Percentiles rank a stretch among this genome's conserved stretches.
Evolutionary conservation across 1,140 invertebrate species (phyloP).

Genomic region (Drosophila kepulauana): DNA sequence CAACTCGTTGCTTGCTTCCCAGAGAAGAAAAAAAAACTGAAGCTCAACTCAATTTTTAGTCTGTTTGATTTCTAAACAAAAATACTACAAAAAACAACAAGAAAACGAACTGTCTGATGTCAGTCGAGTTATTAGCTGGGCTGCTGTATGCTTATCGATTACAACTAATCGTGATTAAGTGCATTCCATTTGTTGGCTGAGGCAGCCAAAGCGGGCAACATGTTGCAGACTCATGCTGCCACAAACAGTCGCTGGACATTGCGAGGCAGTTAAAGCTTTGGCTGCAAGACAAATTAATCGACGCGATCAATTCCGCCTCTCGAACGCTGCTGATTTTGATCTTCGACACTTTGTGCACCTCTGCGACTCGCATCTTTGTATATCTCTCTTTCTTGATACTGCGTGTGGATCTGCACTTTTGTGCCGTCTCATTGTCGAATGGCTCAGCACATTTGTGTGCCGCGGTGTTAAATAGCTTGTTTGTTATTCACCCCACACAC

Average conservation of each 20-base stretch:
- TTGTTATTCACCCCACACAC: constrained; percentile 71
- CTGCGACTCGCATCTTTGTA: constrained; percentile 1
- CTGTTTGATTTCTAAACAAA: constrained; percentile 14
- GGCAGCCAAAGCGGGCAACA: constrained; percentile 50
- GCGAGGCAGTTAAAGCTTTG: constrained; percentile 10
- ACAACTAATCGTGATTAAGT: constrained; percentile 85
- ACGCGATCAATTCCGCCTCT: constrained; percentile 77
- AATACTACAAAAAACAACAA: not conserved
- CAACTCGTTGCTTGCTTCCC: too few species aligned
- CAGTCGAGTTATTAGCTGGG: constrained; percentile 29
- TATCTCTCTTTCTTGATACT: constrained; percentile 1
- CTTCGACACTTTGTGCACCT: constrained; percentile 76
- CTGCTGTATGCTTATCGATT: constrained; percentile 73
- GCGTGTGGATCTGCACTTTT: constrained; percentile 30
- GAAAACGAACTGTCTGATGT: constrained; percentile 33
- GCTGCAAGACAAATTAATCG: constrained; percentile 84
- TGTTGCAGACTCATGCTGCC: constrained; percentile 82
- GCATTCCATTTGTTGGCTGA: constrained; percentile 76
- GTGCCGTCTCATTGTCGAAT: constrained; percentile 65
- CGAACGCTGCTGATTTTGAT: constrained; percentile 80
- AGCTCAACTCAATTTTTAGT: constrained; percentile 16
- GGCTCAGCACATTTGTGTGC: constrained; percentile 70
- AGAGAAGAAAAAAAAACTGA: not conserved
- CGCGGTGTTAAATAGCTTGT: constrained; percentile 80
- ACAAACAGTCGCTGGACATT: constrained; percentile 14